A percentile compares a stretch with the other conserved stretches of the same genome.
Evolutionary conservation across 2,888 invertebrate genomes (phyloP).

Genomic region (Diarsia dahlii): DNA sequence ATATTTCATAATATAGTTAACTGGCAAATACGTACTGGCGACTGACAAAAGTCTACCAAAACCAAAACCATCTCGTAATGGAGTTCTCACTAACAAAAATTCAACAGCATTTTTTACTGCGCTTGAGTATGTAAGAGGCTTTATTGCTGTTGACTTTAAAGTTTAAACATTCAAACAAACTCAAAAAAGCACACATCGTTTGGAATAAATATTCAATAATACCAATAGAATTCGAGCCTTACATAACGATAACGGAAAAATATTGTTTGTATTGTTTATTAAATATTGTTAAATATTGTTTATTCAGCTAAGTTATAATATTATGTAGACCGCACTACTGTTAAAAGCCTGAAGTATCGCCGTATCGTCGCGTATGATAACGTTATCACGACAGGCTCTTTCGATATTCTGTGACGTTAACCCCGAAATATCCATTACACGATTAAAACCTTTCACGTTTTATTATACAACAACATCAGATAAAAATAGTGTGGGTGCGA

Average conservation of each 20-base stretch:
- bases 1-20: not conserved
- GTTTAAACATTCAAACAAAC: too few relatives aligned
- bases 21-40: not conserved
- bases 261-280: constrained; percentile 52
- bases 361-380: constrained; percentile 69
- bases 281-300: constrained; percentile 28
- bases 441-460: constrained; percentile 83
- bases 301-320: constrained; percentile 32
- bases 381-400: constrained; percentile 73
- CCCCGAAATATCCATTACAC: constrained; percentile 80
- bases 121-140: not conserved
- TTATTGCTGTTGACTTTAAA: too few relatives aligned
- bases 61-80: not conserved
- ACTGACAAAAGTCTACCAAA: not conserved
- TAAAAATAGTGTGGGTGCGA: constrained; percentile 75
- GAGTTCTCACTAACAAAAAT: not conserved
- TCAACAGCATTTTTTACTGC: not conserved
- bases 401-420: constrained; percentile 71
- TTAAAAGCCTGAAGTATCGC: constrained; percentile 70
- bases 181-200: too few relatives aligned
- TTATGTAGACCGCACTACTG: constrained; percentile 47
- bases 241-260: constrained; percentile 23
- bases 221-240: not conserved
- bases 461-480: constrained; percentile 75
- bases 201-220: too few relatives aligned